These are phyloP conservation scores for Montipora cactus DNA, from an alignment of 64 coral and sea anemone genomes.

Conservation along the genomic window DNA sequence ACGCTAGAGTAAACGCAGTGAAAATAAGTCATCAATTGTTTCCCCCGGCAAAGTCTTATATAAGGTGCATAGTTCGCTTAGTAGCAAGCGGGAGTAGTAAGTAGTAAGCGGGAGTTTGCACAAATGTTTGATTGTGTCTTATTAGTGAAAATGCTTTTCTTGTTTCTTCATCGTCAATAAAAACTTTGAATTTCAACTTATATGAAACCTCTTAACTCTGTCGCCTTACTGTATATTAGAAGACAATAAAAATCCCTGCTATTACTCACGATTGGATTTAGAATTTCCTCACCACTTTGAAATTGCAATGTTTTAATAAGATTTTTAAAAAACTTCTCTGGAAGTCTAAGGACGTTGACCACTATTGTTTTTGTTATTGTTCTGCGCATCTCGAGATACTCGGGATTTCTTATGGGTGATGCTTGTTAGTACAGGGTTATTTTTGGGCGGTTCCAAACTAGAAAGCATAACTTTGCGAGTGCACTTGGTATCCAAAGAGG, in stretches of 20 bases:
- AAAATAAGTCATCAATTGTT: slow-evolving; percentile 19
- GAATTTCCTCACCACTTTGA: background rate
- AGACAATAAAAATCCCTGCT: background rate
- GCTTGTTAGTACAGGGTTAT: too few species aligned
- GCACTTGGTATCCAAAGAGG: too few species aligned
- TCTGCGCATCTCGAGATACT: too few species aligned
- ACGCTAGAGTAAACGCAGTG: background rate
- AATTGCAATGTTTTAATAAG: background rate
- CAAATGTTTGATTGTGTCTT: background rate
- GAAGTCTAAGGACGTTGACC: background rate
- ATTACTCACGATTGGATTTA: background rate
- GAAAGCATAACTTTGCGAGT: too few species aligned
- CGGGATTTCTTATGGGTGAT: too few species aligned
- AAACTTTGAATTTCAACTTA: slow-evolving; percentile 10
- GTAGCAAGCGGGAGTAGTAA: background rate
- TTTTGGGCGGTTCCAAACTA: too few species aligned
- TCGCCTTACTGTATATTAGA: background rate
- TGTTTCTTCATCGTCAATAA: background rate
- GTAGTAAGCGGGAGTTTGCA: background rate
- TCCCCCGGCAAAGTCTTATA: background rate
- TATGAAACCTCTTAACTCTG: background rate
- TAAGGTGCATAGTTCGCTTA: background rate
- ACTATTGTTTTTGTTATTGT: too few species aligned
- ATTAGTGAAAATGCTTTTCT: background rate
- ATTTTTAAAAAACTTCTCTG: background rate